phyloP scores from a whole-genome alignment of 2,797 vertebrate genomes.

The Adrianichthys oophorus region DNA sequence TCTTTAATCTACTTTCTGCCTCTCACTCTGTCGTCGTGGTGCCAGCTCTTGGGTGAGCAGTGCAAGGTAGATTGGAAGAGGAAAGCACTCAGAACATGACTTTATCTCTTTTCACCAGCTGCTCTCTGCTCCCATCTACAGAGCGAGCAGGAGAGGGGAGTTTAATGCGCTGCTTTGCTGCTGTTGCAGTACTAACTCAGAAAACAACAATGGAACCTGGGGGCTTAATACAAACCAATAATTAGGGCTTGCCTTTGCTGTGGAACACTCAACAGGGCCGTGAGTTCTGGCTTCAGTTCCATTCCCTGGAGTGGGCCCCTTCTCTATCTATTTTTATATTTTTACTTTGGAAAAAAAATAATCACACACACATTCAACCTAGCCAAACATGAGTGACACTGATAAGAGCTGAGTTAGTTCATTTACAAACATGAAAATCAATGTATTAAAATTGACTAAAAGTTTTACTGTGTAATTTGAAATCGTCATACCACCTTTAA shows the following conservation, averaged over 20 bases:
- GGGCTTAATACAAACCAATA: constrained; percentile 60
- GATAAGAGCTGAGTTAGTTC: neutral
- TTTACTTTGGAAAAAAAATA: neutral
- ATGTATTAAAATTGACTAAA: too few relatives aligned
- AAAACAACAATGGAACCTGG: constrained; percentile 23
- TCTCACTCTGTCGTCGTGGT: constrained; percentile 74
- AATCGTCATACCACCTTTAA: too few relatives aligned
- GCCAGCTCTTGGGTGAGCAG: constrained; percentile 67
- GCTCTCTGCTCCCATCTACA: constrained; percentile 78
- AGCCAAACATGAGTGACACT: constrained; percentile 6
- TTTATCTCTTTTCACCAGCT: constrained; percentile 88
- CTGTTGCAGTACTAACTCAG: constrained; percentile 32
- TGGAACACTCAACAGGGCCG: constrained; percentile 33
- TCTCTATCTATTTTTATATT: neutral
- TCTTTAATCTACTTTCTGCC: constrained; percentile 78
- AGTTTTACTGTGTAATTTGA: too few relatives aligned
- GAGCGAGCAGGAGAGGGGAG: constrained; percentile 70
- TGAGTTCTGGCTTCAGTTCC: constrained; percentile 29
- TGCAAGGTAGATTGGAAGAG: constrained; percentile 71
- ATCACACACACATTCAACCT: neutral
- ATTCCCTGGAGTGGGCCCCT: neutral
- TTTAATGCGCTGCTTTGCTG: constrained; percentile 62
- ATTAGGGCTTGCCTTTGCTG: constrained; percentile 52
- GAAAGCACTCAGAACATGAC: constrained; percentile 70
- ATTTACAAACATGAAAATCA: neutral